A percentile compares a stretch with the other conserved stretches of the same genome.
These are phyloP conservation scores for Trachelus stipa DNA, from an alignment of 2,888 invertebrate genomes.

Conservation along the genomic window DNA sequence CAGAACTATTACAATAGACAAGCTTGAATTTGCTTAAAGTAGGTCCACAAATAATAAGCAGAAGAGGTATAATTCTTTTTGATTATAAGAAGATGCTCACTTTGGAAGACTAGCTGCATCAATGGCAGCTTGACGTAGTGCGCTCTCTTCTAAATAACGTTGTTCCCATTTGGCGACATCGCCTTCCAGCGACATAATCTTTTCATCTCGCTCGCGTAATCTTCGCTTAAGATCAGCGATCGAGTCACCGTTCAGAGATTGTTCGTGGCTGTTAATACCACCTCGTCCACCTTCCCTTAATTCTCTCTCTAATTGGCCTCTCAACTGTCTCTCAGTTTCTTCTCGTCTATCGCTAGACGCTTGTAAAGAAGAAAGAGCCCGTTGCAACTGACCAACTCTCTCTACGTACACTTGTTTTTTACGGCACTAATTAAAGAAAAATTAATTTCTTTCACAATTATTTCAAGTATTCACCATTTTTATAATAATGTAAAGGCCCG, in stretches of 20 bases:
- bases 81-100: slow-evolving; percentile 36
- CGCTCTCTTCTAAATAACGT: slow-evolving; percentile 84
- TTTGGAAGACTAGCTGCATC: slow-evolving; percentile 76
- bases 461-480: slow-evolving; percentile 2
- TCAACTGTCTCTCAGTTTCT: slow-evolving; percentile 85
- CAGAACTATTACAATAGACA: neutral
- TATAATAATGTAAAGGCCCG: slow-evolving; percentile 1
- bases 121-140: slow-evolving; percentile 82
- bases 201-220: slow-evolving; percentile 77
- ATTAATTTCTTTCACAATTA: neutral
- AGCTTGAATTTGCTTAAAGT: neutral
- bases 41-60: neutral
- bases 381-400: slow-evolving; percentile 84
- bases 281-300: slow-evolving; percentile 70
- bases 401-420: slow-evolving; percentile 89
- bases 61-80: neutral
- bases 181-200: slow-evolving; percentile 80
- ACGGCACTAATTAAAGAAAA: slow-evolving; percentile 72
- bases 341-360: slow-evolving; percentile 87
- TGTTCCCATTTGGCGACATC: slow-evolving; percentile 90
- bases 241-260: slow-evolving; percentile 69
- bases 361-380: slow-evolving; percentile 83
- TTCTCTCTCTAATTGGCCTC: slow-evolving; percentile 88
- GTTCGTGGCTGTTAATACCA: slow-evolving; percentile 59
- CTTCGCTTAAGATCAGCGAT: slow-evolving; percentile 74